Conservation (phyloP, 2,888 invertebrate species). For the Cancer borealis region DNA sequence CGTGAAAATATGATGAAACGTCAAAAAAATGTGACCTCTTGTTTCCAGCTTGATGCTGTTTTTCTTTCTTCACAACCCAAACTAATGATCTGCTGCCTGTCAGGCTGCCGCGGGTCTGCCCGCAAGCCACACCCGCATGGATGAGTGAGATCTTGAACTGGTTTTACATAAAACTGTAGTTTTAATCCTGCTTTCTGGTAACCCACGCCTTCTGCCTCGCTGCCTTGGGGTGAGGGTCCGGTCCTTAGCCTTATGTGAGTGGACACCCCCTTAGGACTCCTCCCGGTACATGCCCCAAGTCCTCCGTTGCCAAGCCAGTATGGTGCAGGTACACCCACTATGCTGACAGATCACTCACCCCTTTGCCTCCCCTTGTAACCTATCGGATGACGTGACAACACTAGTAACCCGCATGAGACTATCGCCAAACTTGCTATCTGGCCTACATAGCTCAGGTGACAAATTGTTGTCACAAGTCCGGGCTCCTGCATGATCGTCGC, state of each 20-base stretch:
- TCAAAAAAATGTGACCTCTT: not conserved
- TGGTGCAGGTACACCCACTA: not conserved
- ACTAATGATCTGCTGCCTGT: not conserved
- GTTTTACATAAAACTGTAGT: constrained; percentile 1
- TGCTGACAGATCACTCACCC: constrained; percentile 43
- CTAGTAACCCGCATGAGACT: constrained; percentile 39
- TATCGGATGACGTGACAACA: constrained; percentile 44
- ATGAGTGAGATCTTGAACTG: constrained; percentile 7
- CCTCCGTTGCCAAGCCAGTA: constrained; percentile 12
- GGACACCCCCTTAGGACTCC: not conserved
- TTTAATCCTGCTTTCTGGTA: not conserved
- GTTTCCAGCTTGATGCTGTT: not conserved
- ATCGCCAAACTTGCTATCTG: constrained; percentile 41
- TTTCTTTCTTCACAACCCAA: not conserved
- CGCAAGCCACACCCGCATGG: not conserved
- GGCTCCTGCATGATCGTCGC: constrained; percentile 44
- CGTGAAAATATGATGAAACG: not conserved
- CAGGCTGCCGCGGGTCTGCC: not conserved
- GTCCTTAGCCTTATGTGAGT: not conserved
- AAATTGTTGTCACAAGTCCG: constrained; percentile 52
- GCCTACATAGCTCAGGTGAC: constrained; percentile 56
- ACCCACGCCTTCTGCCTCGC: not conserved
- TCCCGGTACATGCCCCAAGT: not conserved
- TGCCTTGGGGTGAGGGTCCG: not conserved
- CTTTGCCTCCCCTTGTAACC: constrained; percentile 18